Conservation (phyloP, 2,888 invertebrate species). For the Trachelus troglodyta region DNA sequence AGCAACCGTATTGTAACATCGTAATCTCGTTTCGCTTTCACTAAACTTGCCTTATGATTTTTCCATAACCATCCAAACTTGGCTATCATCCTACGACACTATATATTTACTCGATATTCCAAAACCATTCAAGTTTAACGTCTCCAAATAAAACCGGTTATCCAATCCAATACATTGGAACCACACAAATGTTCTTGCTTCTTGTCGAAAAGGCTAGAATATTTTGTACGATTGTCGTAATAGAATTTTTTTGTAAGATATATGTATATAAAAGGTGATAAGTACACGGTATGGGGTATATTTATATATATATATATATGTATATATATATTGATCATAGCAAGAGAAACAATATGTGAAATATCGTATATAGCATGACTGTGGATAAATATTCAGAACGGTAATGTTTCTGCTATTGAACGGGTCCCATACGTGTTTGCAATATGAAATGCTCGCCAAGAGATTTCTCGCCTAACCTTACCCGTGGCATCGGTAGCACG, state of each 20-base stretch:
- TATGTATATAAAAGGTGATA: not conserved
- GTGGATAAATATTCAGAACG: not conserved
- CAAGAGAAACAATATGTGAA: not conserved
- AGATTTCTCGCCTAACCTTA: constrained; percentile 37
- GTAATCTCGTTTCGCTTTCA: not conserved
- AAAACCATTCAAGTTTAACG: not conserved
- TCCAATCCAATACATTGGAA: not conserved
- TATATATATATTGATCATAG: not conserved
- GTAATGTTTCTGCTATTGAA: not conserved
- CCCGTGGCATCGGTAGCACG: constrained; percentile 47
- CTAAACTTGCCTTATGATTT: not conserved
- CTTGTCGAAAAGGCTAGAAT: not conserved
- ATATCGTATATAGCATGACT: not conserved
- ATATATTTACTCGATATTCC: not conserved
- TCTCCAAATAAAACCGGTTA: not conserved
- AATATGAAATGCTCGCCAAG: not conserved
- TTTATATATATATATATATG: not conserved
- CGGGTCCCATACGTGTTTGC: not conserved
- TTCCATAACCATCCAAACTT: not conserved
- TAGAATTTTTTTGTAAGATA: too few relatives aligned
- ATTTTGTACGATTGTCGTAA: not conserved
- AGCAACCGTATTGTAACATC: not conserved
- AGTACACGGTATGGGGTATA: not conserved
- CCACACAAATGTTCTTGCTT: not conserved
- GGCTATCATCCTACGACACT: not conserved